phyloP scores from a whole-genome alignment of 2,888 invertebrate species.

The Kryphioiulus occultus region DNA sequence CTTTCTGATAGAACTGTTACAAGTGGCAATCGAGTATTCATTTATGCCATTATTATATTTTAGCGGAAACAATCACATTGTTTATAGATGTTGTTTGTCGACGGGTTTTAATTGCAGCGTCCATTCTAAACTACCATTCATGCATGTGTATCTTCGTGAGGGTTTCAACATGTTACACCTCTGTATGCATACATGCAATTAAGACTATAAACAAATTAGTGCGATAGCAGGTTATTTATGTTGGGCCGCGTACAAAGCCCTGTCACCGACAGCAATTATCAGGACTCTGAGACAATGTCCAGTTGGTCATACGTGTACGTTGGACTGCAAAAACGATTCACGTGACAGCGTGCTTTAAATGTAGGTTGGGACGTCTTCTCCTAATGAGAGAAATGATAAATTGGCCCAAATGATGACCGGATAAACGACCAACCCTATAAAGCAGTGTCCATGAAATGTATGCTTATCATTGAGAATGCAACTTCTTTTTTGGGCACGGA shows the following conservation, averaged over 20 bases:
- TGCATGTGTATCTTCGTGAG: not conserved
- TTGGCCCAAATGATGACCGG: not conserved
- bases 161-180: not conserved
- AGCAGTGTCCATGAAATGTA: not conserved
- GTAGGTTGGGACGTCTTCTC: not conserved
- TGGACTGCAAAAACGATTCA: not conserved
- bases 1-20: not conserved
- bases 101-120: not conserved
- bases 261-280: not conserved
- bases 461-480: not conserved
- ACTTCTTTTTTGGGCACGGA: not conserved
- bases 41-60: not conserved
- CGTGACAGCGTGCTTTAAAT: not conserved
- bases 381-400: conserved; percentile 25
- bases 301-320: not conserved
- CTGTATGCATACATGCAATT: not conserved
- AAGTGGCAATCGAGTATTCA: not conserved
- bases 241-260: not conserved
- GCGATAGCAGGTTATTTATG: not conserved
- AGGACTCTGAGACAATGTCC: not conserved
- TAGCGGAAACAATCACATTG: not conserved
- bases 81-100: not conserved
- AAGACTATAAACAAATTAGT: not conserved
- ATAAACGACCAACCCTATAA: not conserved
- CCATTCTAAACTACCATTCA: not conserved